These are phyloP conservation scores for Tanypteryx hageni DNA, from an alignment of 2,888 invertebrate genomes.

Conservation along the genomic window DNA sequence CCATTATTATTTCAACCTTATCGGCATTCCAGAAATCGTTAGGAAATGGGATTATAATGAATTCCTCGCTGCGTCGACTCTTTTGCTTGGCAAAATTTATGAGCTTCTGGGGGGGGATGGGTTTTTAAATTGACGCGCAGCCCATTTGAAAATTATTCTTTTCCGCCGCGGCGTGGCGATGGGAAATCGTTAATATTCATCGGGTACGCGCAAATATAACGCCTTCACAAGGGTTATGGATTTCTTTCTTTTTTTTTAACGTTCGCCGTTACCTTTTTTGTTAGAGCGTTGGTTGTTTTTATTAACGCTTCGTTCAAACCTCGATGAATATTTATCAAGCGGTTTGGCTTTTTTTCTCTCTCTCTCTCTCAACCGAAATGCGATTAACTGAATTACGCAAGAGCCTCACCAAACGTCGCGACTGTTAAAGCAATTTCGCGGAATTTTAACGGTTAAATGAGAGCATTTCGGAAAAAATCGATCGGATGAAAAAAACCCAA, in stretches of 20 bases:
- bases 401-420: background rate
- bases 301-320: background rate
- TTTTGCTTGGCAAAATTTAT: too few species aligned
- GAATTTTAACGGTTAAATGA: background rate
- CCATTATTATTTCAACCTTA: too few species aligned
- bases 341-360: background rate
- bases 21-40: too few species aligned
- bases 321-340: background rate
- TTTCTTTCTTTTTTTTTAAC: background rate
- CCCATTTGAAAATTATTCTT: background rate
- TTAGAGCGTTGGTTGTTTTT: background rate
- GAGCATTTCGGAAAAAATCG: too few species aligned
- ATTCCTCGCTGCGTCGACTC: too few species aligned
- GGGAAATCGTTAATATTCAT: background rate
- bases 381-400: background rate
- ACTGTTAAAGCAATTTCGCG: background rate
- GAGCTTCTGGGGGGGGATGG: too few species aligned
- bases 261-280: background rate
- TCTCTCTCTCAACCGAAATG: background rate
- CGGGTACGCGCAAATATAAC: background rate
- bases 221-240: background rate
- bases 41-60: too few species aligned
- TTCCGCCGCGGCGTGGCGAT: background rate
- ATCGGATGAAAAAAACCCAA: too few species aligned
- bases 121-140: too few species aligned